Percentiles rank a stretch among this genome's conserved stretches.
Conservation (phyloP, 30 jellyfish, hydroid and myxozoan species). For the Sanderia malayensis region DNA sequence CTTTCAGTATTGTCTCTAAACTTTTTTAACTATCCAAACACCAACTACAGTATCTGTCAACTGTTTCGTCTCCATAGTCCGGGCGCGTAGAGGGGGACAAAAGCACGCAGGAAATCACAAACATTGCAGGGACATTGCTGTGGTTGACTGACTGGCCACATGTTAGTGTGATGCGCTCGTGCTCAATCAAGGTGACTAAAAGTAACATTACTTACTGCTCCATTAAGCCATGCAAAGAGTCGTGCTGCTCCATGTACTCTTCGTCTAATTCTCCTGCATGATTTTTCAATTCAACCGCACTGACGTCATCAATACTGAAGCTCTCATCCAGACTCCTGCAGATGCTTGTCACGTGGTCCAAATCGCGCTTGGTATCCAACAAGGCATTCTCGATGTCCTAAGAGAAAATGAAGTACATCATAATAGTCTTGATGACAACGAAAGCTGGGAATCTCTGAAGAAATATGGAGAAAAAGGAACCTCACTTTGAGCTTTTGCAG, state of each 20-base stretch:
- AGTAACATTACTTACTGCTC: slow-evolving; percentile 44
- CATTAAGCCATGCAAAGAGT: slow-evolving; percentile 1
- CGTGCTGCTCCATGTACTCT: slow-evolving; percentile 19
- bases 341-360: slow-evolving; percentile 6
- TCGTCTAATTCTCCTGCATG: slow-evolving; percentile 18
- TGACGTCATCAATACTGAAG: slow-evolving; percentile 3
- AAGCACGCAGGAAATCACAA: too few relatives aligned
- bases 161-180: too few relatives aligned
- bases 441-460: too few relatives aligned
- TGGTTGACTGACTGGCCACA: too few relatives aligned
- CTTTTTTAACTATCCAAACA: too few relatives aligned
- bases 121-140: too few relatives aligned
- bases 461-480: neutral
- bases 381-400: slow-evolving; percentile 14
- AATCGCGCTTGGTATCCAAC: slow-evolving; percentile 5
- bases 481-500: neutral
- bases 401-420: neutral
- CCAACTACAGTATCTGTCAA: too few relatives aligned
- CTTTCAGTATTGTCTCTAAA: too few relatives aligned
- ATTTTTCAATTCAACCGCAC: slow-evolving; percentile 11
- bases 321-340: slow-evolving; percentile 22
- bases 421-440: too few relatives aligned
- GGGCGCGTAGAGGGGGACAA: too few relatives aligned
- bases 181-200: too few relatives aligned
- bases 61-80: too few relatives aligned